These are phyloP conservation scores for Pammene fasciana DNA, from an alignment of 2,888 invertebrate genomes.

Conservation along the genomic window DNA sequence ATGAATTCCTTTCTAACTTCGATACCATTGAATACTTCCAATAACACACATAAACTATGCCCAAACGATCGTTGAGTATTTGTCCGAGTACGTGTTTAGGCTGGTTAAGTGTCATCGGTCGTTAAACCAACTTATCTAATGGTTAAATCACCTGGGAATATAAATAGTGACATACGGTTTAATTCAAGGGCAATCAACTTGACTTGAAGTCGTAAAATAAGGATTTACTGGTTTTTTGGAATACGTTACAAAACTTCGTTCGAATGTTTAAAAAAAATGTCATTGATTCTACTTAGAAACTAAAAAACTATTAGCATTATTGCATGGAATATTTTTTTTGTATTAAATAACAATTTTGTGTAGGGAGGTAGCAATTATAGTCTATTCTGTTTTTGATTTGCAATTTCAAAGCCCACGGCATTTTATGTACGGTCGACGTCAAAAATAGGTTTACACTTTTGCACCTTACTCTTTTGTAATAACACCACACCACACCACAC, in stretches of 20 bases:
- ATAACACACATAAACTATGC: constrained; percentile 25
- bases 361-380: no score
- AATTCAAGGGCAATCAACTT: constrained; percentile 35
- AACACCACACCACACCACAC: no score
- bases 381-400: no score
- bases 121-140: constrained; percentile 38
- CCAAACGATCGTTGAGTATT: constrained; percentile 5
- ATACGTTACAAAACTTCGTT: not conserved
- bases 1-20: not conserved
- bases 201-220: constrained; percentile 4
- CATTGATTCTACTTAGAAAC: no score
- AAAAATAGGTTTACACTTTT: no score
- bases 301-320: no score
- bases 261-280: no score
- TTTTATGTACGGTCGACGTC: no score
- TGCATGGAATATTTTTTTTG: no score
- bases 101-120: constrained; percentile 12
- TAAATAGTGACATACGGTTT: constrained; percentile 35
- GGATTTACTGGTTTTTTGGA: not conserved
- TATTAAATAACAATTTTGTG: no score
- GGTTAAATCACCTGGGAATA: constrained; percentile 31
- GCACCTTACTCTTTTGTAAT: no score
- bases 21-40: not conserved
- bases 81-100: constrained; percentile 30
- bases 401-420: no score